A percentile compares a stretch with the other conserved stretches of the same genome.
These are phyloP conservation scores for Sinopyrophorus schimmeli DNA, from an alignment of 2,888 invertebrate species.

Conservation along the genomic window DNA sequence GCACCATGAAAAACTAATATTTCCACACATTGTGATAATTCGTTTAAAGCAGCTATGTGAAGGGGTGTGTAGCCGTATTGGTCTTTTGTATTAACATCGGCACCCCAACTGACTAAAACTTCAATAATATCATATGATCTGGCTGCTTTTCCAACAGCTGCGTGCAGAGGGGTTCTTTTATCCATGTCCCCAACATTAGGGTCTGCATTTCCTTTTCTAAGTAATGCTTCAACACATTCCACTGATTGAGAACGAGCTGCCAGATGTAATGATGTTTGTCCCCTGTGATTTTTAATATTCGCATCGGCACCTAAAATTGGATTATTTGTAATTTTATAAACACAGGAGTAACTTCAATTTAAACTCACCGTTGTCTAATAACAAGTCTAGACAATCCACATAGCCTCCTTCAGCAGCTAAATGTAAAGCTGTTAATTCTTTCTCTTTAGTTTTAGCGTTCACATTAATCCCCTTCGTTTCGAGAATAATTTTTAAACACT, in stretches of 20 bases:
- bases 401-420: conserved; percentile 88
- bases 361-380: conserved; percentile 61
- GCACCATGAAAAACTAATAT: conserved; percentile 82
- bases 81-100: conserved; percentile 82
- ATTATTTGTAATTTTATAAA: too few relatives aligned
- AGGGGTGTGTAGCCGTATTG: conserved; percentile 85
- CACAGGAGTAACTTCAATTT: too few relatives aligned
- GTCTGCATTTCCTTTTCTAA: conserved; percentile 75
- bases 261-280: conserved; percentile 83
- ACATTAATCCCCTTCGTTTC: conserved; percentile 73
- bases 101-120: conserved; percentile 75
- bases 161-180: conserved; percentile 79
- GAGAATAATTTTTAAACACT: conserved; percentile 73
- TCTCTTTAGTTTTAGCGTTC: conserved; percentile 71
- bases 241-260: conserved; percentile 79
- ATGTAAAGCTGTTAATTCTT: conserved; percentile 79
- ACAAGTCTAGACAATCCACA: conserved; percentile 75
- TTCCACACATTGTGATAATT: conserved; percentile 82
- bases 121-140: conserved; percentile 80
- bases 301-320: conserved; percentile 66
- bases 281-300: conserved; percentile 73
- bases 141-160: conserved; percentile 82
- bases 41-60: conserved; percentile 84
- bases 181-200: conserved; percentile 81
- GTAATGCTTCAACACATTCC: conserved; percentile 77